Conservation (phyloP, 2,113 vertebrate species). For the Maccullochella peelii region DNA sequence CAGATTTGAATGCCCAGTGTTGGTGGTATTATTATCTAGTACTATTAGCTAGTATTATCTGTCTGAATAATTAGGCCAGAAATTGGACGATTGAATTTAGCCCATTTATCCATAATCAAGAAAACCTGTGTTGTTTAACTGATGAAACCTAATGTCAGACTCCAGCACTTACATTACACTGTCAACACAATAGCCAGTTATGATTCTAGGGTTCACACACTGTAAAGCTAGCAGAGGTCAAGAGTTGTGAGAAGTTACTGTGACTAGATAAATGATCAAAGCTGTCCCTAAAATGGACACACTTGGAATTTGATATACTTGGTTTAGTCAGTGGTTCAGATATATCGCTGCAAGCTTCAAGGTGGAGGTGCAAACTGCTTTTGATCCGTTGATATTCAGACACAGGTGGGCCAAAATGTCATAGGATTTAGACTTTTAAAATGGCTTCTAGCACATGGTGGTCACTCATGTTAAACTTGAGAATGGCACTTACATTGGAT, state of each 20-base stretch:
- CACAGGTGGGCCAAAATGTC: not conserved
- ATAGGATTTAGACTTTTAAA: not conserved
- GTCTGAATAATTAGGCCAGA: conserved; percentile 45
- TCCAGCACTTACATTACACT: not conserved
- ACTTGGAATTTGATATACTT: not conserved
- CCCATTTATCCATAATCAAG: not conserved
- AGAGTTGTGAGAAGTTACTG: not conserved
- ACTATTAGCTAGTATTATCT: too few species aligned
- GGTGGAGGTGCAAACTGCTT: not conserved
- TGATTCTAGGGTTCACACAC: not conserved
- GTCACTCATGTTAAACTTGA: not conserved
- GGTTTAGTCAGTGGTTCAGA: not conserved
- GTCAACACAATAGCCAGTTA: not conserved
- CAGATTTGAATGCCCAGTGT: conserved; percentile 59
- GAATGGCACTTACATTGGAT: not conserved
- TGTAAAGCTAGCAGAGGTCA: not conserved
- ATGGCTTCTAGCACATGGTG: not conserved
- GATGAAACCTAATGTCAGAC: not conserved
- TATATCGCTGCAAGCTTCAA: not conserved
- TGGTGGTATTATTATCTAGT: conserved; percentile 46
- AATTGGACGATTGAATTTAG: conserved; percentile 10
- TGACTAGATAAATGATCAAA: not conserved
- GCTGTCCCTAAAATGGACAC: not conserved
- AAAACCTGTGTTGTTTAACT: not conserved
- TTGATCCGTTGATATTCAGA: not conserved